phyloP scores from a whole-genome alignment of 2,888 invertebrate genomes.

The Tetragonisca angustula region DNA sequence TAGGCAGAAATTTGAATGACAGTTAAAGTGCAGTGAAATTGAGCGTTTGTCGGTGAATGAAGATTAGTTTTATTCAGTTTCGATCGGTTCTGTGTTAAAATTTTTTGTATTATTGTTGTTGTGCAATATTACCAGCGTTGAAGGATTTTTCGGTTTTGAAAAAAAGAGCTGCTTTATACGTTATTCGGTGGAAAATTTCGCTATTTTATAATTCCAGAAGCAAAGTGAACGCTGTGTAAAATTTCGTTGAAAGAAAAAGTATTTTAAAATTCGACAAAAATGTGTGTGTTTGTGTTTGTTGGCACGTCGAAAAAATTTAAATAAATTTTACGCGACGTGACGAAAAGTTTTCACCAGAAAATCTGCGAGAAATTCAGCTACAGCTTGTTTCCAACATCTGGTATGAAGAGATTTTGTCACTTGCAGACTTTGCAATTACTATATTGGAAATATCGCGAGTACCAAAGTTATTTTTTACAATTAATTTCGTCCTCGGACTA shows the following conservation, averaged over 20 bases:
- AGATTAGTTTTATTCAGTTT: neutral
- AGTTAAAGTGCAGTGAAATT: neutral
- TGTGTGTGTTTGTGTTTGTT: neutral
- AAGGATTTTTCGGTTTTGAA: neutral
- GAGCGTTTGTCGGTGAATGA: neutral
- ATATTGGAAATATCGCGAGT: too few relatives aligned
- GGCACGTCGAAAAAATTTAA: neutral
- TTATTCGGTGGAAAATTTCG: neutral
- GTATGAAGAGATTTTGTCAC: neutral
- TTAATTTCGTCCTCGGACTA: too few relatives aligned
- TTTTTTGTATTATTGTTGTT: neutral
- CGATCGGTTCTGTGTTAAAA: neutral
- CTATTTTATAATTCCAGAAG: neutral
- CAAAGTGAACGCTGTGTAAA: neutral
- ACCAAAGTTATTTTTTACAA: too few relatives aligned
- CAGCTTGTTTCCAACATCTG: neutral
- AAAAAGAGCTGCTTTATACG: neutral
- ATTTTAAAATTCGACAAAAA: neutral
- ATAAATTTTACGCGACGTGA: neutral
- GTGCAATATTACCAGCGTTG: neutral
- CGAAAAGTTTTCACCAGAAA: neutral
- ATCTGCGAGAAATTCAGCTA: neutral
- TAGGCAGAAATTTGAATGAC: neutral
- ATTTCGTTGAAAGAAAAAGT: neutral
- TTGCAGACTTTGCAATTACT: neutral